A percentile compares a stretch with the other conserved stretches of the same genome.
These are phyloP conservation scores for Cephus pulcher DNA, from an alignment of 2,888 invertebrate genomes.

Conservation along the genomic window DNA sequence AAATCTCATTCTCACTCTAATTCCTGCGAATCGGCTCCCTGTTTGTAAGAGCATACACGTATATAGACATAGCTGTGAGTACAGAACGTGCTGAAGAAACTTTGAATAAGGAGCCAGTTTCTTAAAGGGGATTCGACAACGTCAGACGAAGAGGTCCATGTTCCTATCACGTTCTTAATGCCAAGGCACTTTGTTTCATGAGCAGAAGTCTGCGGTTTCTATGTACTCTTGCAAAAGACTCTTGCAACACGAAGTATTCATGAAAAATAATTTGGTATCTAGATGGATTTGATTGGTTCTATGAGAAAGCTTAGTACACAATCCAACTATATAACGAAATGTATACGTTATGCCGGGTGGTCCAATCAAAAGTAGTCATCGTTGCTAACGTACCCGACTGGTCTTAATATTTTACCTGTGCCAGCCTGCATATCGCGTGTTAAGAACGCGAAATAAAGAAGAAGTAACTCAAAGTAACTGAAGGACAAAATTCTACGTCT, in stretches of 20 bases:
- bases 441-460: background rate
- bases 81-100: background rate
- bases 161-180: slow-evolving; percentile 3
- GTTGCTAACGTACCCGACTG: background rate
- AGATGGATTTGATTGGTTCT: background rate
- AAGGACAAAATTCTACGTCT: background rate
- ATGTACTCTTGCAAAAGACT: background rate
- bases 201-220: background rate
- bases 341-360: background rate
- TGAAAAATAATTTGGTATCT: background rate
- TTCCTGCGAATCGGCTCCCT: background rate
- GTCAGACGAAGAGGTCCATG: slow-evolving; percentile 1
- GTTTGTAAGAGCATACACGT: background rate
- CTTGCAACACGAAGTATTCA: background rate
- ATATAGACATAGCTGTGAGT: background rate
- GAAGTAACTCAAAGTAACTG: background rate
- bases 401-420: background rate
- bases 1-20: slow-evolving; percentile 28
- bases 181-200: background rate
- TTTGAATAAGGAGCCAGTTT: background rate
- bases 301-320: background rate
- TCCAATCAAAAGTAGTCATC: background rate
- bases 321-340: background rate
- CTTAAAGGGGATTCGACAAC: background rate
- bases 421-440: background rate